These are phyloP conservation scores for Linurgus olivaceus DNA, from an alignment of 2,797 vertebrate genomes.

Conservation along the genomic window DNA sequence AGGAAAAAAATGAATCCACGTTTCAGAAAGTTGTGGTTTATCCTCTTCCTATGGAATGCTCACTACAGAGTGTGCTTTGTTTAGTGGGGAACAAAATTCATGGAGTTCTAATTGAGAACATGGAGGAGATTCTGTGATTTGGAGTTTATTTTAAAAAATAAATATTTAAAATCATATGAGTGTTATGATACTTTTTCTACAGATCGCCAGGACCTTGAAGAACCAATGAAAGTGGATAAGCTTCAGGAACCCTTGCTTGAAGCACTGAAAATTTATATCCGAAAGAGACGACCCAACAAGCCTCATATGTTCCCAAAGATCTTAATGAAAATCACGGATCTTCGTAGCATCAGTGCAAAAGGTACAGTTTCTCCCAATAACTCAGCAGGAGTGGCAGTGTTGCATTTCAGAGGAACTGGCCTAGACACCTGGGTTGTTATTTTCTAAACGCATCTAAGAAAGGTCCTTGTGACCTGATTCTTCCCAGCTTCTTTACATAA, in stretches of 20 bases:
- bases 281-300: constrained; percentile 91
- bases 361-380: constrained; percentile 66
- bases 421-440: background rate
- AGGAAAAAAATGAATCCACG: background rate
- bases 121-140: background rate
- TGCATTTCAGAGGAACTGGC: background rate
- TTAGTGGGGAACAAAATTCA: background rate
- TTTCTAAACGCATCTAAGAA: background rate
- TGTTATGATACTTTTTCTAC: background rate
- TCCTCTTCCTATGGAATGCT: background rate
- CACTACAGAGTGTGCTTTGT: background rate
- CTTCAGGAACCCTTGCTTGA: constrained; percentile 93
- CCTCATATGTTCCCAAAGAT: constrained; percentile 97
- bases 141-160: background rate
- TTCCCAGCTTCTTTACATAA: background rate
- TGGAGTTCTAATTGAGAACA: background rate
- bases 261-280: constrained; percentile 93
- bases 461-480: background rate
- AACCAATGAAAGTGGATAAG: constrained; percentile 95
- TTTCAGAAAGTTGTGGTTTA: background rate
- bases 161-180: background rate
- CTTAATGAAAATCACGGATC: constrained; percentile 97
- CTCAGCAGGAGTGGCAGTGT: background rate
- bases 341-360: constrained; percentile 95
- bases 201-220: constrained; percentile 95